A percentile compares a stretch with the other conserved stretches of the same genome.
phyloP scores from a whole-genome alignment of 2,888 invertebrate species.

The Stegana nigrithorax region DNA sequence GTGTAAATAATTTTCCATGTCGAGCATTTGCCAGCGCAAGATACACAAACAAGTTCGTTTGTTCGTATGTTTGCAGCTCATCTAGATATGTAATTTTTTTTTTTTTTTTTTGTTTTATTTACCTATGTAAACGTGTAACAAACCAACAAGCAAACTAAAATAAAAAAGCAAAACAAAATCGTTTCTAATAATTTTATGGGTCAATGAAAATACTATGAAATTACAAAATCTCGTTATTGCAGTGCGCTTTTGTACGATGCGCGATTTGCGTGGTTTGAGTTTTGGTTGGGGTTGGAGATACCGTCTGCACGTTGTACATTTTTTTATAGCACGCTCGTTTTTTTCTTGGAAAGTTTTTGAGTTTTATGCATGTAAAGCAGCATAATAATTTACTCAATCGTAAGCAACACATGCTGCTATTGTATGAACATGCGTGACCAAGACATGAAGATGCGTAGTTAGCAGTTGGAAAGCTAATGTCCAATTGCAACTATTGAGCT shows the following conservation, averaged over 20 bases:
- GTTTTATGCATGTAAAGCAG: neutral
- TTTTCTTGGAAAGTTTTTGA: neutral
- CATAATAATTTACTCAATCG: no score
- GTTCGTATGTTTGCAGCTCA: neutral
- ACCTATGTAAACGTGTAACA: neutral
- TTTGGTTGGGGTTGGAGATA: neutral
- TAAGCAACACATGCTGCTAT: no score
- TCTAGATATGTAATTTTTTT: neutral
- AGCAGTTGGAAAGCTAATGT: no score
- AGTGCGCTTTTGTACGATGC: no score
- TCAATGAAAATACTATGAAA: slow-evolving; percentile 39
- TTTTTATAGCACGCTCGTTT: no score
- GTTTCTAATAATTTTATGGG: slow-evolving; percentile 40
- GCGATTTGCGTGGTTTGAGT: no score
- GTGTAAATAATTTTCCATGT: slow-evolving; percentile 34
- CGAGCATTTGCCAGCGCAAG: slow-evolving; percentile 14
- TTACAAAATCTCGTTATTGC: slow-evolving; percentile 27
- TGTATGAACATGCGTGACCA: no score
- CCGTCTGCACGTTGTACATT: neutral
- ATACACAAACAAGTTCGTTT: neutral
- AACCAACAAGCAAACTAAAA: neutral
- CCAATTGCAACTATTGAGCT: no score
- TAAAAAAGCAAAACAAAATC: neutral
- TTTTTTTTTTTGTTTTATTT: neutral
- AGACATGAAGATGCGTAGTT: no score